Base-by-base conservation (phyloP, 1,140 invertebrate genomes). In the Uloborus diversus region DNA sequence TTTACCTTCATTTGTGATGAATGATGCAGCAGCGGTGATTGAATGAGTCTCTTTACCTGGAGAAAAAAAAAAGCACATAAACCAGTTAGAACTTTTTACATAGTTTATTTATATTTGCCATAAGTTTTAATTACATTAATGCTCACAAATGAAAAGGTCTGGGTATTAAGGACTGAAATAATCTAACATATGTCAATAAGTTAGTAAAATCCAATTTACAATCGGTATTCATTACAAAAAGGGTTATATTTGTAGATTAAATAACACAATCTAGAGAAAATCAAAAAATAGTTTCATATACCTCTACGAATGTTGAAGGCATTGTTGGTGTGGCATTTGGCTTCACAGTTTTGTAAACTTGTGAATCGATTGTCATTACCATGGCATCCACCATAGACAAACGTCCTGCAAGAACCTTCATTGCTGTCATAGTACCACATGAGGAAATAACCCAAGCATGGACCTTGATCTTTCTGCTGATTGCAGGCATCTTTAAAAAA, bases 291-390 rank as follows among this genome's bases (percentile, higher is more conserved):
- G n/a, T n/a, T n/a, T n/a, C n/a, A n/a, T n/a, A n/a, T n/a, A n/a
- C n/a, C n/a, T n/a, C n/a, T n/a, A 56, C 47, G 53, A 3, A 78
- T 30, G 2, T n/a, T 37, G 28, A 56, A 42, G 4, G 73, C 56
- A 57, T 25, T 75, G 32, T 78, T 78, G 4, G 73, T 62, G 25
- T 78, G 73, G 9, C 83, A 84, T 30, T 56, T 71, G 9, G 49
- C 9, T 49, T 84, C 83, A 81, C 94, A 96, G 82, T 94, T 92
- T 61, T 90, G 86, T 65, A 88, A 85, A n/a, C 90, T 90, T 69
- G 87, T 89, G 87, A 96, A 96, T 83, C 93, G 91, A 86, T 97
- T 97, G 20, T 90, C 91, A 82, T 94, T 96, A 64, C 95, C 96
- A 42, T 90, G 90, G 86, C 94, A 96, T 79, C 96, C 96, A 65